Evolutionary conservation across 2,113 vertebrate species (phyloP).

Genomic region (Ophiodon elongatus): DNA sequence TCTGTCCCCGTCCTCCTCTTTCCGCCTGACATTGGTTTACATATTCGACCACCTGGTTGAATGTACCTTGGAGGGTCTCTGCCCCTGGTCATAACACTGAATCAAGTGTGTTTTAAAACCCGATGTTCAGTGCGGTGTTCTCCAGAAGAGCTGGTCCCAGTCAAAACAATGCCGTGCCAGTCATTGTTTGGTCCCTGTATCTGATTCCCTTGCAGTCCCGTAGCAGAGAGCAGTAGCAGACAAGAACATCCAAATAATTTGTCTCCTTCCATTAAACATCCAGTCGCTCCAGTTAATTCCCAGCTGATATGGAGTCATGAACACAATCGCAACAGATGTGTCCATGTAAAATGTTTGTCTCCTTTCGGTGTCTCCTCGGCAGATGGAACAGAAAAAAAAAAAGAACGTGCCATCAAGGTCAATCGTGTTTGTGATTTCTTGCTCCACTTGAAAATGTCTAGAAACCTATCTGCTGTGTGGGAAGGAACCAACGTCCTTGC

Average conservation of each 20-base stretch:
- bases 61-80: not conserved
- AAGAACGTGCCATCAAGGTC: conserved; percentile 20
- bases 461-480: conserved; percentile 41
- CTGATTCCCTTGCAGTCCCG: conserved; percentile 44
- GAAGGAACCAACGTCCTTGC: conserved; percentile 23
- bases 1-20: conserved; percentile 18
- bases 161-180: conserved; percentile 31
- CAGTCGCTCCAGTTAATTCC: conserved; percentile 38
- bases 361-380: conserved; percentile 26
- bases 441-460: conserved; percentile 65
- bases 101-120: conserved; percentile 16
- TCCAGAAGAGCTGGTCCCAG: conserved; percentile 32
- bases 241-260: conserved; percentile 12
- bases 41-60: conserved; percentile 8
- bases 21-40: not conserved
- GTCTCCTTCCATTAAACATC: conserved; percentile 25
- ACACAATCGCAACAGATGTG: conserved; percentile 41
- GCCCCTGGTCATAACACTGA: not conserved
- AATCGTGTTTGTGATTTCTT: conserved; percentile 26
- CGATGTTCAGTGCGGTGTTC: conserved; percentile 23
- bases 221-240: conserved; percentile 30
- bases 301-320: conserved; percentile 29
- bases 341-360: conserved; percentile 35
- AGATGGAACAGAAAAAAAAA: conserved; percentile 34
- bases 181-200: conserved; percentile 39